Evolutionary conservation across 2,888 invertebrate species (phyloP).

Genomic region (Gandaritis pyraliata): DNA sequence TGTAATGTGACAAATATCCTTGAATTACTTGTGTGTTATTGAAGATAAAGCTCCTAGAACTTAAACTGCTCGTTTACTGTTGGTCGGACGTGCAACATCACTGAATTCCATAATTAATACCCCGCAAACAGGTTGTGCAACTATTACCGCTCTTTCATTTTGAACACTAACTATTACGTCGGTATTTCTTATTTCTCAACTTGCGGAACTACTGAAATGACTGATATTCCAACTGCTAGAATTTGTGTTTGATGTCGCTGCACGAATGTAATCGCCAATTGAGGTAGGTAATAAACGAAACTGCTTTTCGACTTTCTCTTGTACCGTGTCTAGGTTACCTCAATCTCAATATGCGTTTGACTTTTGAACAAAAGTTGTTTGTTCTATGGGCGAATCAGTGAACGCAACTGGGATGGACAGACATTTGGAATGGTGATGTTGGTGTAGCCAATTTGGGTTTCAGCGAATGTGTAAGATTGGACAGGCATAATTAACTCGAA

Average conservation of each 20-base stretch:
- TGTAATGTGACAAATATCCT: neutral
- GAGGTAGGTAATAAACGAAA: constrained; percentile 33
- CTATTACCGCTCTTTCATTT: constrained; percentile 4
- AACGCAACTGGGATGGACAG: neutral
- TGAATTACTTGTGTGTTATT: neutral
- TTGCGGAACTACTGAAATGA: constrained; percentile 41
- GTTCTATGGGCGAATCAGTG: neutral
- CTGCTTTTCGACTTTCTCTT: constrained; percentile 33
- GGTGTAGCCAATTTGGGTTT: too few relatives aligned
- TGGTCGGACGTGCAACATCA: constrained; percentile 9
- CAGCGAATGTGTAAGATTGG: too few relatives aligned
- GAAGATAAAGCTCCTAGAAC: neutral
- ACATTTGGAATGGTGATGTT: too few relatives aligned
- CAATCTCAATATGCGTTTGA: neutral
- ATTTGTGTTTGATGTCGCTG: constrained; percentile 40
- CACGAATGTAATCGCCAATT: constrained; percentile 40
- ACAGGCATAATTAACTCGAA: too few relatives aligned
- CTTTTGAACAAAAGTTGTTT: neutral
- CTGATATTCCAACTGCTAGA: constrained; percentile 10
- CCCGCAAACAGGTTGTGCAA: constrained; percentile 17
- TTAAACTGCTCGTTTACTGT: neutral
- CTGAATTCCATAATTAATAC: constrained; percentile 3
- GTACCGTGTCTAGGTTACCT: constrained; percentile 13
- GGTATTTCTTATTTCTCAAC: constrained; percentile 46
- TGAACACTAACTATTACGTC: constrained; percentile 37